Conservation (phyloP, 2,888 invertebrate species). For the Trisateles emortualis region DNA sequence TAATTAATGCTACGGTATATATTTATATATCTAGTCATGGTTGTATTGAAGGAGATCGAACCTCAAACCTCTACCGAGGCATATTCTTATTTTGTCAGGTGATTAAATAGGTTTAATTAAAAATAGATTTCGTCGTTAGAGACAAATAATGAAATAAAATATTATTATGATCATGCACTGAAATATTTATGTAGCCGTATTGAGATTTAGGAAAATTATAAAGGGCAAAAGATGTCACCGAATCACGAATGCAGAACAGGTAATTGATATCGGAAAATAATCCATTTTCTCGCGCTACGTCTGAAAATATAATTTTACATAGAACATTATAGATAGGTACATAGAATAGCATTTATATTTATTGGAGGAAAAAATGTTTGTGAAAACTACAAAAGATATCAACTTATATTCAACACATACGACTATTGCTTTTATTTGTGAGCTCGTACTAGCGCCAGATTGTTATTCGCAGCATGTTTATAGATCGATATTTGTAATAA, state of each 20-base stretch:
- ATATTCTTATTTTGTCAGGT: no score
- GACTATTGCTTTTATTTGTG: background rate
- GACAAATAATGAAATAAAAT: no score
- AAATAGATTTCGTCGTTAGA: no score
- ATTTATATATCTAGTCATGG: no score
- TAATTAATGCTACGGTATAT: no score
- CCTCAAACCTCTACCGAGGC: no score
- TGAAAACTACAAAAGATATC: conserved; percentile 1
- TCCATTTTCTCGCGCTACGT: background rate
- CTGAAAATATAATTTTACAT: background rate
- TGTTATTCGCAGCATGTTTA: conserved; percentile 11
- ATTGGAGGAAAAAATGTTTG: background rate
- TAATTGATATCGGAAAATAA: background rate
- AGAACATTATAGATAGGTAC: background rate
- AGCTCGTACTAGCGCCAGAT: background rate
- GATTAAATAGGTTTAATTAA: no score
- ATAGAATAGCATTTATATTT: conserved; percentile 5
- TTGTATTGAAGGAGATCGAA: no score
- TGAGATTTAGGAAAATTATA: no score
- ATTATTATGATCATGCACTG: no score
- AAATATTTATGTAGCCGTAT: no score
- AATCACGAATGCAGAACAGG: background rate
- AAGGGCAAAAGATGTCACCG: background rate
- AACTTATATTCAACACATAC: conserved; percentile 7
- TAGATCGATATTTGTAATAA: conserved; percentile 25